phyloP scores from a whole-genome alignment of 2,797 vertebrate genomes.

The Chiroxiphia lanceolata region DNA sequence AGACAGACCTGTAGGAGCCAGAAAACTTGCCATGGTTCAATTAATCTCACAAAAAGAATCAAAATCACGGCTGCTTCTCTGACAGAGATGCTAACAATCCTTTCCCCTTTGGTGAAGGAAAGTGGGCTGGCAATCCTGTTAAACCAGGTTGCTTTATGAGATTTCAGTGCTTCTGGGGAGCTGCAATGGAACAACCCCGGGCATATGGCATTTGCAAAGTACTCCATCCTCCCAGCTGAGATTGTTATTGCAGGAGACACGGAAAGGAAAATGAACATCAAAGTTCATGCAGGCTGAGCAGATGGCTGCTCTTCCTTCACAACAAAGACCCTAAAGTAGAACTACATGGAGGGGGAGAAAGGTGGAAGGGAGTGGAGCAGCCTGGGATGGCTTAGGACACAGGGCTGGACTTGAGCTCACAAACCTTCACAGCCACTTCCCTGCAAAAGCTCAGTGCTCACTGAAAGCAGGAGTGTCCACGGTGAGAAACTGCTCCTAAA shows the following conservation, averaged over 20 bases:
- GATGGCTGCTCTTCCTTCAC: background rate
- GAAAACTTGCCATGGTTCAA: background rate
- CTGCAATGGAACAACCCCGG: background rate
- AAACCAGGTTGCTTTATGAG: background rate
- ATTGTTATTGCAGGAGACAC: fast-evolving
- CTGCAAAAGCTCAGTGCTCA: background rate
- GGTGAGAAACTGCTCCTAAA: background rate
- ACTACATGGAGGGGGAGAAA: background rate
- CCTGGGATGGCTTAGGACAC: background rate
- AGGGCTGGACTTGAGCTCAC: background rate
- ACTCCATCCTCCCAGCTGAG: background rate
- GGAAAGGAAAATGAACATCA: background rate
- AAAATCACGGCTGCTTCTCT: background rate
- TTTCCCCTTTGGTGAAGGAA: background rate
- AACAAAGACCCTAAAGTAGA: background rate
- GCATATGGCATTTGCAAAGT: background rate
- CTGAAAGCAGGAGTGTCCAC: background rate
- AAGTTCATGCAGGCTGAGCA: background rate
- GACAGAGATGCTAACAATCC: background rate
- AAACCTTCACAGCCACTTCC: background rate
- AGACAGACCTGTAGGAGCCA: background rate
- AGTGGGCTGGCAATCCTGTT: background rate
- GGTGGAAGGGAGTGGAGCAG: background rate
- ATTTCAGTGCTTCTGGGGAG: background rate
- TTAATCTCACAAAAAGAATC: background rate